Base-by-base conservation (phyloP, 2,797 vertebrate species). In the Brachyrhaphis roseni region DNA sequence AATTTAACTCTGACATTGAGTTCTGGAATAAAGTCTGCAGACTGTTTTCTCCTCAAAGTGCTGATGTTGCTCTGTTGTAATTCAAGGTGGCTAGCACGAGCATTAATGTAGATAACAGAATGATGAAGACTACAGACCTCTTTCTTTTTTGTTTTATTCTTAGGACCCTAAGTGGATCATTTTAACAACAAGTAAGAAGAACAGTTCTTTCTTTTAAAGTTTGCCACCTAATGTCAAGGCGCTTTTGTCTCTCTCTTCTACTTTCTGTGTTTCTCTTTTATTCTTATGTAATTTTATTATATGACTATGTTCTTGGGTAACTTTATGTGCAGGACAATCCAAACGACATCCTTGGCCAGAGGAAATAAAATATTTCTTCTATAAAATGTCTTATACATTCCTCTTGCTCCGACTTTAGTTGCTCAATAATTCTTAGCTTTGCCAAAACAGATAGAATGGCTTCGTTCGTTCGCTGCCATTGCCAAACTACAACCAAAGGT, bases 161-260 rank as follows among this genome's bases (percentile, higher is more conserved):
- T 87, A 99, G 98, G 98, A 99, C 89, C 98, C 98, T 0, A 96
- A 97, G 88, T 95, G 96, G 85, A 96, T 99, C 77, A 96, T 99
- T 92, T 96, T 99, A 89, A 96, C 96, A 68, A 97, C 97, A 89
- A 95, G 98, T 99, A 95, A 97, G 11, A 95, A 97, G 2, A 2
- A 73, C n/a, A 13, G 8, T 26, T 49, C n/a, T 66, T 80, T 82
- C 41, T 84, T 51, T 12, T 34, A 16, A 43, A 57, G 16, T 51
- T 45, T 45, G 8, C 5, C 8, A 6, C 26, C 39, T 39, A 59
- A 71, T 77, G 74, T 84, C 18, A 3, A 43, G 26, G 6, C 8
- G 20, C 12, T 46, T 39, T 20, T 36, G 1, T 36, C 2, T 77
- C 15, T 51, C 43, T 36, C 47, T 47, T 23, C 8, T 45, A 12